These are phyloP conservation scores for Apeira syringaria DNA, from an alignment of 2,888 invertebrate genomes.

Conservation along the genomic window DNA sequence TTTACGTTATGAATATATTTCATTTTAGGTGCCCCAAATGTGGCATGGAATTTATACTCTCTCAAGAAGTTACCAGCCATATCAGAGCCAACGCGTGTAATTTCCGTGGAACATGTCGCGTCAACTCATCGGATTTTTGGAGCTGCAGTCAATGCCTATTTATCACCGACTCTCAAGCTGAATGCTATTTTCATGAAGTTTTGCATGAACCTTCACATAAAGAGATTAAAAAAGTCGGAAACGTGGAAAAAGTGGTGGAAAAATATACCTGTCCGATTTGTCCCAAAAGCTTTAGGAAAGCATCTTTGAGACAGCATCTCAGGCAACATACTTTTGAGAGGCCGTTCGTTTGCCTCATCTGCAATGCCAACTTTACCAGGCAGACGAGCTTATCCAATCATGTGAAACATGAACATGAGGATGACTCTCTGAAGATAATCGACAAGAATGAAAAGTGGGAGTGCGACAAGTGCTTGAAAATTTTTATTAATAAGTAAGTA, in stretches of 20 bases:
- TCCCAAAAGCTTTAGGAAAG: conserved; percentile 85
- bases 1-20: neutral
- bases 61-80: conserved; percentile 90
- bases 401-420: conserved; percentile 76
- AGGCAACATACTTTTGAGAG: conserved; percentile 90
- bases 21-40: conserved; percentile 87
- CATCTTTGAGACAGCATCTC: conserved; percentile 87
- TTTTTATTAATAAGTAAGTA: conserved; percentile 55
- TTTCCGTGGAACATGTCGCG: conserved; percentile 77
- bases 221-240: conserved; percentile 44
- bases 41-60: conserved; percentile 86
- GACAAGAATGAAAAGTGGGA: conserved; percentile 37
- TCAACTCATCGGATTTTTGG: conserved; percentile 65
- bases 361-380: conserved; percentile 86
- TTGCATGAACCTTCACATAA: conserved; percentile 82
- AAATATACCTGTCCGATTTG: conserved; percentile 88
- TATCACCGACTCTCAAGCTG: conserved; percentile 86
- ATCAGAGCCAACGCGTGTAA: conserved; percentile 84
- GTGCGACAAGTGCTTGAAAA: conserved; percentile 52
- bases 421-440: conserved; percentile 26
- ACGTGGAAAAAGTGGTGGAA: conserved; percentile 50
- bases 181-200: conserved; percentile 88
- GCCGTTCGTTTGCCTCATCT: conserved; percentile 86
- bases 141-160: conserved; percentile 85
- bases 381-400: conserved; percentile 87